Percentiles rank a stretch among this genome's conserved stretches.
phyloP scores from a whole-genome alignment of 2,797 vertebrate species.

The Eulemur mongoz region DNA sequence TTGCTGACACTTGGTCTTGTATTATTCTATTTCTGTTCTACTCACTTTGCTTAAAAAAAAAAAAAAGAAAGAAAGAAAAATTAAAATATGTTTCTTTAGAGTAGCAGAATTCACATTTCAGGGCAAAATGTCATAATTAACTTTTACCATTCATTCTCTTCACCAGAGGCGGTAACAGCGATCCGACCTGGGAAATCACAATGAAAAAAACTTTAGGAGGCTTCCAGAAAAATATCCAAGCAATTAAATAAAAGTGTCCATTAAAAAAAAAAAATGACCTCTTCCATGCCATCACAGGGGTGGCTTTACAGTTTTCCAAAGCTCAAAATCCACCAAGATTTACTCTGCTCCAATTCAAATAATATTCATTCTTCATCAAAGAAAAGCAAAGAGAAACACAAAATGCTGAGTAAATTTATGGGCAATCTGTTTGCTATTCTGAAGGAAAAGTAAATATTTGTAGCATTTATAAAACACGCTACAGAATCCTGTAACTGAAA shows the following conservation, averaged over 20 bases:
- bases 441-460: slow-evolving; percentile 72
- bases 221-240: not conserved
- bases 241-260: not conserved
- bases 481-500: not conserved
- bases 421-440: slow-evolving; percentile 37
- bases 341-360: not conserved
- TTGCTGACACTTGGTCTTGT: not conserved
- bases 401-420: slow-evolving; percentile 55
- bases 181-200: not conserved
- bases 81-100: not conserved
- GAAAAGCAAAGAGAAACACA: slow-evolving; percentile 27
- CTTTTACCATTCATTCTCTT: not conserved
- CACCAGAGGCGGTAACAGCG: not conserved
- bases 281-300: not conserved
- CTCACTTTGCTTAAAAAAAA: not conserved
- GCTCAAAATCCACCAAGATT: not conserved
- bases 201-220: not conserved
- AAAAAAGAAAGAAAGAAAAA: not conserved
- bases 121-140: not conserved
- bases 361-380: slow-evolving; percentile 31
- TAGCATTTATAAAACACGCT: slow-evolving; percentile 49
- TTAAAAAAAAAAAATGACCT: not conserved
- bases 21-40: slow-evolving; percentile 45
- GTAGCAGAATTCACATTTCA: not conserved
- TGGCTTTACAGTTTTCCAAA: not conserved